A percentile compares a stretch with the other conserved stretches of the same genome.
Evolutionary conservation across 2,797 vertebrate genomes (phyloP).

Genomic region (Gastrophryne carolinensis): DNA sequence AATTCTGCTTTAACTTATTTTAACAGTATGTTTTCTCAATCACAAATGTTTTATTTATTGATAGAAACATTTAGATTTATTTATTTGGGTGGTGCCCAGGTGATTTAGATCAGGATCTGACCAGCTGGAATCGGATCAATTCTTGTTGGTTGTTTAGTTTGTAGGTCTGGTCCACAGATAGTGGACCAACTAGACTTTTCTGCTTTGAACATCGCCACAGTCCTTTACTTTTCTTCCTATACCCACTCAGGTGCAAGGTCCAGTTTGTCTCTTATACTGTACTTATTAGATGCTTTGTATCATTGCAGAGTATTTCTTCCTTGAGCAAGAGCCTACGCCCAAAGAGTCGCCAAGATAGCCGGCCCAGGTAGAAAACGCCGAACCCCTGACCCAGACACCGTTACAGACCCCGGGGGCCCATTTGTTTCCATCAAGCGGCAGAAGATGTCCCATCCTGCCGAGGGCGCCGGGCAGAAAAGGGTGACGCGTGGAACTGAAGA

Average conservation of each 20-base stretch:
- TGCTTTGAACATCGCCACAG: too few relatives aligned
- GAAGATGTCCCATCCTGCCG: constrained; percentile 91
- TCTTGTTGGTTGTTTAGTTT: too few relatives aligned
- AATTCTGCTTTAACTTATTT: too few relatives aligned
- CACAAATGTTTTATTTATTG: too few relatives aligned
- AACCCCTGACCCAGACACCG: constrained; percentile 96
- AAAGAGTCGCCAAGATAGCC: constrained; percentile 98
- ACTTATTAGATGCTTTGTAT: background rate
- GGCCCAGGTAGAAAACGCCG: constrained; percentile 96
- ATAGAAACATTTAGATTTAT: too few relatives aligned
- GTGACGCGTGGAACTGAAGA: constrained; percentile 77
- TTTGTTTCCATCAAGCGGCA: constrained; percentile 91
- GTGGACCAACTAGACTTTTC: too few relatives aligned
- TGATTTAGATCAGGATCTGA: too few relatives aligned
- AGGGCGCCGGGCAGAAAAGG: constrained; percentile 74
- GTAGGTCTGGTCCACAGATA: too few relatives aligned
- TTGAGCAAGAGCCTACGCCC: constrained; percentile 83
- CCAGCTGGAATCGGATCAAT: too few relatives aligned
- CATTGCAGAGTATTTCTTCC: constrained; percentile 76
- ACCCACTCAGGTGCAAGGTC: background rate
- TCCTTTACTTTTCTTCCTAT: too few relatives aligned
- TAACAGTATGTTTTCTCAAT: too few relatives aligned
- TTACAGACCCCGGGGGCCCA: constrained; percentile 86
- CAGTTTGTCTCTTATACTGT: background rate
- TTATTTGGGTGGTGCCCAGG: too few relatives aligned